Percentiles rank a stretch among this genome's conserved stretches.
These are phyloP conservation scores for Drosophila kohkoa DNA, from an alignment of 1,140 invertebrate species.

Conservation along the genomic window DNA sequence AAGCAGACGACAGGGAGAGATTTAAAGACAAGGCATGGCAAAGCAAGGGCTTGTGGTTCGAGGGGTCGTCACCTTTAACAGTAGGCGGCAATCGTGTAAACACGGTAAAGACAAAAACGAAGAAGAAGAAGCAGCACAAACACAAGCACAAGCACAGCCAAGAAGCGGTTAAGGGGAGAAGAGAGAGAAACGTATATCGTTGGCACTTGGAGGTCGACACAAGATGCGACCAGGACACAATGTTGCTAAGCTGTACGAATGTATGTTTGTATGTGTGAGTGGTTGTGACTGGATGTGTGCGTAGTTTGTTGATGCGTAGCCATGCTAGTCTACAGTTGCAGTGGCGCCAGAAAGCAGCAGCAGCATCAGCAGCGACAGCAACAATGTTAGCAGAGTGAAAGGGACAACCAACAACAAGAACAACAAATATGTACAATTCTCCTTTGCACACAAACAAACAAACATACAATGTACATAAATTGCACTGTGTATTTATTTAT, in stretches of 20 bases:
- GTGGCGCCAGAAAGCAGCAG: constrained; percentile 43
- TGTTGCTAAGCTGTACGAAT: constrained; percentile 4
- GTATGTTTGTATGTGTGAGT: not conserved
- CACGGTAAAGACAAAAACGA: constrained; percentile 53
- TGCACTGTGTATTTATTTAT: constrained; percentile 74
- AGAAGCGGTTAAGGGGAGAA: constrained; percentile 1
- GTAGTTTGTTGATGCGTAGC: constrained; percentile 48
- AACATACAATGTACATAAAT: constrained; percentile 60
- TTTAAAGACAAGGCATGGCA: constrained; percentile 14
- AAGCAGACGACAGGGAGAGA: constrained; percentile 2
- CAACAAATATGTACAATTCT: constrained; percentile 44
- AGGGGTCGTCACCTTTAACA: constrained; percentile 73
- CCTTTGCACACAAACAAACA: constrained; percentile 37
- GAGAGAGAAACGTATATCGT: constrained; percentile 14
- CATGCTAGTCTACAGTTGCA: constrained; percentile 53
- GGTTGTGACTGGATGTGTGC: constrained; percentile 13
- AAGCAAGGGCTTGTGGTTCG: constrained; percentile 47
- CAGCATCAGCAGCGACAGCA: constrained; percentile 34
- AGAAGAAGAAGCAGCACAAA: constrained; percentile 23
- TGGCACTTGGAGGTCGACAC: constrained; percentile 65
- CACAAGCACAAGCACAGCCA: not conserved
- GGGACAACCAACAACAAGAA: constrained; percentile 47
- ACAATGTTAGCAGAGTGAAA: constrained; percentile 38
- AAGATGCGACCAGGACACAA: constrained; percentile 39
- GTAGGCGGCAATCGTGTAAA: constrained; percentile 75